Conservation (phyloP, 2,888 invertebrate species). For the Neuroscelio doddi region DNA sequence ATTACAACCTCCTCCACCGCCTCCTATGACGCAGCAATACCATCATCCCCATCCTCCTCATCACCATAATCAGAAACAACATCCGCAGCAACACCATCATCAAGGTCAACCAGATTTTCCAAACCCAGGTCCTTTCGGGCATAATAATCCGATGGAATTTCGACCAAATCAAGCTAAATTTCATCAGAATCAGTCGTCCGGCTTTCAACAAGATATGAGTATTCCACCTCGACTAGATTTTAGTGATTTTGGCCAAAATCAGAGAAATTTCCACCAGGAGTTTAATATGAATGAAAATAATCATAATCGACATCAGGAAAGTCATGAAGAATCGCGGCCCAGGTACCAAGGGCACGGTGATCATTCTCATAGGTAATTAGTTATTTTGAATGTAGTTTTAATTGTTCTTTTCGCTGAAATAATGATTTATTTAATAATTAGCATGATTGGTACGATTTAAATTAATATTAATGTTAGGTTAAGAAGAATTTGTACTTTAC, state of each 20-base stretch:
- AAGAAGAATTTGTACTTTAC: no score
- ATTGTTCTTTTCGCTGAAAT: no score
- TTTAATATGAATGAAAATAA: slow-evolving; percentile 59
- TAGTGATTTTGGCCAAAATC: slow-evolving; percentile 41
- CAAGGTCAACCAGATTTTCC: slow-evolving; percentile 44
- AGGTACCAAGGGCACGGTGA: slow-evolving; percentile 28
- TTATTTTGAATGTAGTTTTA: no score
- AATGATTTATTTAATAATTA: no score
- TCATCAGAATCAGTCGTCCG: slow-evolving; percentile 44
- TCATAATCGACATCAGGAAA: slow-evolving; percentile 38
- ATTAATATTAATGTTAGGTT: no score
- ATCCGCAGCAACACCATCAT: slow-evolving; percentile 40
- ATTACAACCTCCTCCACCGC: slow-evolving; percentile 57
- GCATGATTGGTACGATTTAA: no score
- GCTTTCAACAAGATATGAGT: slow-evolving; percentile 51
- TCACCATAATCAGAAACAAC: slow-evolving; percentile 15
- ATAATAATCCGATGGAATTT: slow-evolving; percentile 51
- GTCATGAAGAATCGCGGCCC: slow-evolving; percentile 25
- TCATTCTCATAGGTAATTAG: slow-evolving; percentile 35
- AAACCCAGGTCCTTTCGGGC: slow-evolving; percentile 40
- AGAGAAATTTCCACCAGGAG: slow-evolving; percentile 59
- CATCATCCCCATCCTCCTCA: slow-evolving; percentile 52
- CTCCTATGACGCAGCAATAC: slow-evolving; percentile 57
- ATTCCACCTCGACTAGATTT: no score
- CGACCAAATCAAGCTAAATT: slow-evolving; percentile 54